A percentile compares a stretch with the other conserved stretches of the same genome.
Evolutionary conservation across 2,888 invertebrate species (phyloP).

Genomic region (Resseliella maxima): DNA sequence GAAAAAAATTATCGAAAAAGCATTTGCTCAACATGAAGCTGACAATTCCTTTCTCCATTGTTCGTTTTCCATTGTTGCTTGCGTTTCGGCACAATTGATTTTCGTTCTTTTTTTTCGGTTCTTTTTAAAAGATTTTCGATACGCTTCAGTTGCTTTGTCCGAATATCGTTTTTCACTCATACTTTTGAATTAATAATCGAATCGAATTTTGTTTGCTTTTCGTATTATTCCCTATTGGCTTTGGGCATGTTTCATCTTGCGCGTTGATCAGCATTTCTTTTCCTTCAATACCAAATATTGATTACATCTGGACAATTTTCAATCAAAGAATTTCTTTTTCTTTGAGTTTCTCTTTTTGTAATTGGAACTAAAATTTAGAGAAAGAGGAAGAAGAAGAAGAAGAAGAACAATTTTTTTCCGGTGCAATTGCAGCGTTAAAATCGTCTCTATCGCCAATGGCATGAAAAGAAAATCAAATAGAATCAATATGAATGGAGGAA

Average conservation of each 20-base stretch:
- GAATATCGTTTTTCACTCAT: neutral
- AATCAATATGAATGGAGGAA: too few species aligned
- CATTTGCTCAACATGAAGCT: neutral
- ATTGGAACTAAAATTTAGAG: neutral
- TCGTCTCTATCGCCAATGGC: neutral
- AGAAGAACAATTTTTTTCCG: neutral
- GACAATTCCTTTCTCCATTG: neutral
- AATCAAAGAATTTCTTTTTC: neutral
- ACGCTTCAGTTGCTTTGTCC: neutral
- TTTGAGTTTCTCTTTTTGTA: neutral
- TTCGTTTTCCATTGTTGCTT: neutral
- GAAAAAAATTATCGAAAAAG: neutral
- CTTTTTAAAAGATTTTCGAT: neutral
- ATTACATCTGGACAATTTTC: conserved; percentile 9
- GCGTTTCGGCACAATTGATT: neutral
- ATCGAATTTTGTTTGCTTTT: conserved; percentile 16
- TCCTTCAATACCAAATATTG: neutral
- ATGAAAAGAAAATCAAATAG: neutral
- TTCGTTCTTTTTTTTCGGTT: too few species aligned
- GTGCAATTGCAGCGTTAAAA: neutral
- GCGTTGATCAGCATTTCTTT: neutral
- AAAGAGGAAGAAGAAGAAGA: neutral
- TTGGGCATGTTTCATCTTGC: neutral
- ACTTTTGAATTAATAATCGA: neutral
- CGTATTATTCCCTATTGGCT: neutral